phyloP scores from a whole-genome alignment of 2,888 invertebrate genomes.

The Drosophila conformis region DNA sequence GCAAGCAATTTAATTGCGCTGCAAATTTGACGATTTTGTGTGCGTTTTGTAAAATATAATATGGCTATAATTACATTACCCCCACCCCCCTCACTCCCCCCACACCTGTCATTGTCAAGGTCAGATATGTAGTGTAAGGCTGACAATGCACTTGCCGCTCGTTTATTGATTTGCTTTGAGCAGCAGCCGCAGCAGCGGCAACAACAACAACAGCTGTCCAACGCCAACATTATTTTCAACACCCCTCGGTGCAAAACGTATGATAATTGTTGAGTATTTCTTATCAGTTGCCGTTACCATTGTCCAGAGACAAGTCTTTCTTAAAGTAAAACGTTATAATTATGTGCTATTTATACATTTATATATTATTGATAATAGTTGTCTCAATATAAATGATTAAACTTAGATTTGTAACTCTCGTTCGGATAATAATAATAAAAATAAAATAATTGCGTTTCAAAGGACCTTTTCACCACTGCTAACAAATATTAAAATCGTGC shows the following conservation, averaged over 20 bases:
- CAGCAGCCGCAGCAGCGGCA: conserved; percentile 22
- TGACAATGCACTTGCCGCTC: conserved; percentile 59
- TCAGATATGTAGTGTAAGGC: conserved; percentile 46
- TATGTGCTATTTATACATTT: background rate
- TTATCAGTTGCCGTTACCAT: background rate
- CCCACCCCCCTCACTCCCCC: background rate
- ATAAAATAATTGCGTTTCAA: background rate
- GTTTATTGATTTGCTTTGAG: conserved; percentile 67
- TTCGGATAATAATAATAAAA: background rate
- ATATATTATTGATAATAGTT: background rate
- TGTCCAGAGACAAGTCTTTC: background rate
- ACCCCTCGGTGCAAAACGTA: background rate
- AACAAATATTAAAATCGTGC: background rate
- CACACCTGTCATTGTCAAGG: conserved; percentile 43
- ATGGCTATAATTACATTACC: conserved; percentile 5
- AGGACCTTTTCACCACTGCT: background rate
- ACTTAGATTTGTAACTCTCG: background rate
- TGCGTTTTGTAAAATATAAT: conserved; percentile 28
- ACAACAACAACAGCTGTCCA: conserved; percentile 53
- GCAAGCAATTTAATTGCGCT: conserved; percentile 53
- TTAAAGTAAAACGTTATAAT: background rate
- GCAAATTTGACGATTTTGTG: conserved; percentile 31
- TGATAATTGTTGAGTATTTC: background rate
- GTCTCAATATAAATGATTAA: background rate
- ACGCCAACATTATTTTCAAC: conserved; percentile 30